Evolutionary conservation across 2,888 invertebrate genomes (phyloP).

Genomic region (Eristalinus aeneus): DNA sequence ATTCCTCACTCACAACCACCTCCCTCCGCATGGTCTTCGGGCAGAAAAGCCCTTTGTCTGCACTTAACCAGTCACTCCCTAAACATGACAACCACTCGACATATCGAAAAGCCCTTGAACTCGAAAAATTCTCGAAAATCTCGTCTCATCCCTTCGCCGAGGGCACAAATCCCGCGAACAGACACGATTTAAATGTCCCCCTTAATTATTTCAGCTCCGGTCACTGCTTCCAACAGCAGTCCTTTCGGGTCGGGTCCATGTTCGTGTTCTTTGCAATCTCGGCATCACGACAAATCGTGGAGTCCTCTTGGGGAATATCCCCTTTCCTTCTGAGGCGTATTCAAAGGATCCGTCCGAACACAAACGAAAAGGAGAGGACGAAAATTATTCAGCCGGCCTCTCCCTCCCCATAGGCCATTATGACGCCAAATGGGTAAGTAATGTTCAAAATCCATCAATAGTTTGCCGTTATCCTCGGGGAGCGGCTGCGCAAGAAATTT

Average conservation of each 20-base stretch:
- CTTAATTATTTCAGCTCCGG: neutral
- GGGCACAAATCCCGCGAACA: neutral
- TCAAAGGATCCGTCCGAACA: neutral
- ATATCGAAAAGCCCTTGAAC: neutral
- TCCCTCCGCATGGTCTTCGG: neutral
- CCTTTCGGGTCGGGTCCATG: neutral
- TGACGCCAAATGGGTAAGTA: constrained; percentile 62
- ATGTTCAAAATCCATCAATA: constrained; percentile 66
- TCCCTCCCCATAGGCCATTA: constrained; percentile 24
- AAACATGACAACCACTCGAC: neutral
- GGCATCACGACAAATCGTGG: constrained; percentile 22
- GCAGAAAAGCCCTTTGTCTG: neutral
- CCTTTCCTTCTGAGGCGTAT: neutral
- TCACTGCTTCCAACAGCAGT: neutral
- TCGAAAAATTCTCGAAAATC: neutral
- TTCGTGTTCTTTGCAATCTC: neutral
- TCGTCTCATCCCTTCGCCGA: neutral
- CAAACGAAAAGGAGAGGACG: neutral
- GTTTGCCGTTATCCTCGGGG: constrained; percentile 51
- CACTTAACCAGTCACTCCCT: neutral
- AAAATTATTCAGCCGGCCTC: constrained; percentile 16
- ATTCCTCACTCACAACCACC: neutral
- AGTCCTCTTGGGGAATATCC: neutral
- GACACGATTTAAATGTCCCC: neutral
- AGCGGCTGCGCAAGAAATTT: constrained; percentile 1